These are phyloP conservation scores for Columba guinea DNA, from an alignment of 2,797 vertebrate genomes.

Conservation along the genomic window DNA sequence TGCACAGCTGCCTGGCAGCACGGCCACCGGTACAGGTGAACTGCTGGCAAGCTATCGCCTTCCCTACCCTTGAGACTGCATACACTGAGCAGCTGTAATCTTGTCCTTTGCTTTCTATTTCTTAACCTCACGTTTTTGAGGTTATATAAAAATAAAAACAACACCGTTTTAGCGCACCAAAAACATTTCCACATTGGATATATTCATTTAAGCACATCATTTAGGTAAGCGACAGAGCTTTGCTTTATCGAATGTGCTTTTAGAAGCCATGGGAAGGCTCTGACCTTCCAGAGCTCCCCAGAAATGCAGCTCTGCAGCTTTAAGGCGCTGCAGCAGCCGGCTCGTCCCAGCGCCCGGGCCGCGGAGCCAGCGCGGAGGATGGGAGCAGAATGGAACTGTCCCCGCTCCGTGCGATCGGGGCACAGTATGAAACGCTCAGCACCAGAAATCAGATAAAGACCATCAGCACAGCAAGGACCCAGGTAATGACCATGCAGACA, in stretches of 20 bases:
- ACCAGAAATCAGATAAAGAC: slow-evolving; percentile 77
- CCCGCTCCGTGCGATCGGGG: slow-evolving; percentile 88
- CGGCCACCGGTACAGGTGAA: neutral
- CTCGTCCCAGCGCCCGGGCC: slow-evolving; percentile 78
- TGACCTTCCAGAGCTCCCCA: neutral
- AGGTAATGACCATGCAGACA: slow-evolving; percentile 82
- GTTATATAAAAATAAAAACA: neutral
- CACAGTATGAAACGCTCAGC: slow-evolving; percentile 84
- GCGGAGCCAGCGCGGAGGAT: slow-evolving; percentile 86
- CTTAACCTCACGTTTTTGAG: neutral
- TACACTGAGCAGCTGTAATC: neutral
- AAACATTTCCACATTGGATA: accelerated
- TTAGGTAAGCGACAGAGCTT: neutral
- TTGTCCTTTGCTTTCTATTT: neutral
- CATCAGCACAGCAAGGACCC: slow-evolving; percentile 77
- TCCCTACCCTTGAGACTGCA: neutral
- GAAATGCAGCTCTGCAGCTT: slow-evolving; percentile 73
- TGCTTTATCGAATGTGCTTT: neutral
- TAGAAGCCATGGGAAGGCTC: neutral
- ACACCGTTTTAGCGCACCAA: neutral
- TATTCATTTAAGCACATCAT: neutral
- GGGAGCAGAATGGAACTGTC: slow-evolving; percentile 92
- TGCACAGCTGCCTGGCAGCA: too few species aligned
- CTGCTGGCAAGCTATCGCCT: neutral
- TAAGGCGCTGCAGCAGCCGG: slow-evolving; percentile 77